Conservation (phyloP, 2,888 invertebrate species). For the Tinea pellionella region DNA sequence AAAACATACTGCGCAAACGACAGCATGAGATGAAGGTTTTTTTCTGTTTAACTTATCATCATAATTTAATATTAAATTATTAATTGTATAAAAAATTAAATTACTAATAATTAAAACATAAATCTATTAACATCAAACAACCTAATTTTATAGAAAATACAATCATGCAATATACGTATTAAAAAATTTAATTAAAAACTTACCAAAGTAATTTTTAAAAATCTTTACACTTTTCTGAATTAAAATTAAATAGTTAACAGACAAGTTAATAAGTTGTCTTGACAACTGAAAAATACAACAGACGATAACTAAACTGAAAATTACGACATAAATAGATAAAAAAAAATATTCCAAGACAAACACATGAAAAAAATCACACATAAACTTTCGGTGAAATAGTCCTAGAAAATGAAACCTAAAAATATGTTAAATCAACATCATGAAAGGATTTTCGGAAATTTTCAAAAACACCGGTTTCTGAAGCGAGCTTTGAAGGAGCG, state of each 20-base stretch:
- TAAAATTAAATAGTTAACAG: neutral
- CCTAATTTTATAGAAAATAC: no score
- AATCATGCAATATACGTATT: no score
- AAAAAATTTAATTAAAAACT: neutral
- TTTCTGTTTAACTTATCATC: no score
- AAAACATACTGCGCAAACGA: no score
- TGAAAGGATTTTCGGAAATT: neutral
- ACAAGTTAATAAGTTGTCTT: neutral
- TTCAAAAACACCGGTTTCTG: neutral
- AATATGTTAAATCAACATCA: neutral
- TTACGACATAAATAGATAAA: neutral
- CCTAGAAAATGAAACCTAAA: neutral
- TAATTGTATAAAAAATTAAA: no score
- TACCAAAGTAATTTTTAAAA: neutral
- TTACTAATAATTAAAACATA: no score
- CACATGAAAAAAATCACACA: neutral
- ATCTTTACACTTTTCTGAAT: neutral
- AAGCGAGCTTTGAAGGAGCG: conserved; percentile 28
- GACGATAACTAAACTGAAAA: neutral
- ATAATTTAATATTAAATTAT: no score
- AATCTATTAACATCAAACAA: no score
- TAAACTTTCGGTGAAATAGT: neutral
- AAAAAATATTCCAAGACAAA: neutral
- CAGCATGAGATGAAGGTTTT: no score
- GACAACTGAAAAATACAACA: neutral